These are phyloP conservation scores for Drosophila orena DNA, from an alignment of 1,140 invertebrate genomes.

Conservation along the genomic window DNA sequence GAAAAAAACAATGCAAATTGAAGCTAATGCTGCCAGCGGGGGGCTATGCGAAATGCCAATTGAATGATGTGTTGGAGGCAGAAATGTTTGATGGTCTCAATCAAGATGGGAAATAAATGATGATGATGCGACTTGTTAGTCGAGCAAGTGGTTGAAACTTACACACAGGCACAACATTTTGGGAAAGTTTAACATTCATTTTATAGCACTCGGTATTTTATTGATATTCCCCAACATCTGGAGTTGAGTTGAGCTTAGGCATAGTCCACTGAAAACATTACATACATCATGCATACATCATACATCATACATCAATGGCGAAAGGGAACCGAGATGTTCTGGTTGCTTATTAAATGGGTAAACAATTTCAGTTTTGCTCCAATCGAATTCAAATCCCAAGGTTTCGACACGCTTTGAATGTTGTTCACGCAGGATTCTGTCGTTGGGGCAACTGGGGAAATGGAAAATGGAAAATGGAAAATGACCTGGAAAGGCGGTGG, in stretches of 20 bases:
- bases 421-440: not conserved
- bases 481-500: not conserved
- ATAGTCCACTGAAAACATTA: not conserved
- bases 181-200: too few species aligned
- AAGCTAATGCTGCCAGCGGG: conserved; percentile 30
- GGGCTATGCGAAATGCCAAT: not conserved
- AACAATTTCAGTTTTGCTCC: conserved; percentile 12
- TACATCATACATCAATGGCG: too few species aligned
- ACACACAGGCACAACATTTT: not conserved
- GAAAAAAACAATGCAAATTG: conserved; percentile 43
- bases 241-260: too few species aligned
- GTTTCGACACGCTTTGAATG: conserved; percentile 19
- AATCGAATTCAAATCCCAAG: conserved; percentile 15
- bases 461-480: not conserved
- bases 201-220: too few species aligned
- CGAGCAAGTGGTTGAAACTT: not conserved
- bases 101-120: conserved; percentile 26
- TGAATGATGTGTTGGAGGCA: not conserved
- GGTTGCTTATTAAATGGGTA: not conserved
- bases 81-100: conserved; percentile 17
- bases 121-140: conserved; percentile 4
- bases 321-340: not conserved
- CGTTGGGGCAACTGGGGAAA: not conserved
- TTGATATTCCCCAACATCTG: too few species aligned
- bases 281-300: too few species aligned